Base-by-base conservation (phyloP, 1,140 invertebrate genomes). In the Popillia japonica region DNA sequence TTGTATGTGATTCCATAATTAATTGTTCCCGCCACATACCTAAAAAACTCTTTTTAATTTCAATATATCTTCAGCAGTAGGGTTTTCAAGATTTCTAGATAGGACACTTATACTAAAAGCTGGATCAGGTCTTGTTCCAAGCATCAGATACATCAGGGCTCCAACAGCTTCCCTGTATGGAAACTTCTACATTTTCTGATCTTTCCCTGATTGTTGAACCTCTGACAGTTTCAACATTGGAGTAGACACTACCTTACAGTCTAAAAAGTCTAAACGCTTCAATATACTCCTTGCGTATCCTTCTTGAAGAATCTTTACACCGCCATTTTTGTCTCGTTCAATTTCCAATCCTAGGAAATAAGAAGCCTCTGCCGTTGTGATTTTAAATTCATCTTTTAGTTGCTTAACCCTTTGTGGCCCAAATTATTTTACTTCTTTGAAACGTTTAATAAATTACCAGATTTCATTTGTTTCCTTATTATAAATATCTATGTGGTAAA, bases 91-190 rank as follows among this genome's bases (percentile, higher is more conserved):
- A 23, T 79, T 80, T 85, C 83, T 14, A 83, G 86, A 87, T 81
- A n/a, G n/a, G n/a, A n/a, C n/a, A n/a, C n/a, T n/a, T n/a, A n/a
- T n/a, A 75, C 80, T 82, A 78, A 80, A 86, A 20, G 84, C 83
- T 27, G 87, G 78, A 76, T 87, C 85, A 40, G 87, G 86, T 83
- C 87, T 85, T 10, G 87, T 86, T 6, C 83, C 82, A 34, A 85
- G 79, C 84, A 87, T 86, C 34, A 86, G 59, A 64, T 84, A 87
- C 80, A 87, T 84, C 6, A 88, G 61, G 17, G 85, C 79, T 76
- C 87, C 86, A 55, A 88, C 83, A 20, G 80, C 83, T 84, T 87
- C 79, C 80, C 85, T 80, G 77, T 87, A 87, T 8, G 83, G 85
- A 82, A 85, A 83, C 6, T 81, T 84, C 22, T 79, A 34, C 27